Base-by-base conservation (phyloP, 2,888 invertebrate genomes). In the Acleris cristana region DNA sequence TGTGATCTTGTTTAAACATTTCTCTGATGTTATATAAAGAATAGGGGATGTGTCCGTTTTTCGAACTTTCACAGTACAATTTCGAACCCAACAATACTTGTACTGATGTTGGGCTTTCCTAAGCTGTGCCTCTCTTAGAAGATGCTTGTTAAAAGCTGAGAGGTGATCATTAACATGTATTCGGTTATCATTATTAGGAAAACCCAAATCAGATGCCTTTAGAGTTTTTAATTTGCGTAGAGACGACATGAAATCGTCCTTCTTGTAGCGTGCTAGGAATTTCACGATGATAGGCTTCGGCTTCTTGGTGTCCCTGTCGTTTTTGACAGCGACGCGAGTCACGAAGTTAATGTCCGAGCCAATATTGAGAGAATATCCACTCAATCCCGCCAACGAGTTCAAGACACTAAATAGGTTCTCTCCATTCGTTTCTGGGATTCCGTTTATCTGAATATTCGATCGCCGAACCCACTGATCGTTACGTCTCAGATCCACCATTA, bases 381-480 rank as follows among this genome's bases (percentile, higher is more conserved):
- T 5, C 16, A 14, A 2, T 12, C n/a, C 44, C 12, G 56, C 56
- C 23, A 56, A 44, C 4, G 21, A 44, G 6, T 21, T 44, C n/a
- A 56, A 18, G 1, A 44, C 7, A 14, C 16, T 56, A 40, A 21
- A 44, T 0, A 56, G 21, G 23, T 56, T 56, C 19, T 56, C 56
- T 6, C 56, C 56, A 6, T 56, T 44, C 2, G 18, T 21, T 44
- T 56, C 56, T 0, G 56, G 56, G 3, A 56, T 19, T 4, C 56
- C 44, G 6, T 52, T 52, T 23, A 52, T 23, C 23, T 52, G 52
- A 10, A 52, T 55, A 12, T 55, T 55, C 10, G 55, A 55, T 12
- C 55, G n/a, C 34, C 55, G n/a, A 4, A 55, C 55, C 55, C 55
- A 55, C 18, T 55, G 55, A 6, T 55, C 55, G 18, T 55, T 55